Conservation (phyloP, 2,888 invertebrate genomes). For the Leptopilina myrica region DNA sequence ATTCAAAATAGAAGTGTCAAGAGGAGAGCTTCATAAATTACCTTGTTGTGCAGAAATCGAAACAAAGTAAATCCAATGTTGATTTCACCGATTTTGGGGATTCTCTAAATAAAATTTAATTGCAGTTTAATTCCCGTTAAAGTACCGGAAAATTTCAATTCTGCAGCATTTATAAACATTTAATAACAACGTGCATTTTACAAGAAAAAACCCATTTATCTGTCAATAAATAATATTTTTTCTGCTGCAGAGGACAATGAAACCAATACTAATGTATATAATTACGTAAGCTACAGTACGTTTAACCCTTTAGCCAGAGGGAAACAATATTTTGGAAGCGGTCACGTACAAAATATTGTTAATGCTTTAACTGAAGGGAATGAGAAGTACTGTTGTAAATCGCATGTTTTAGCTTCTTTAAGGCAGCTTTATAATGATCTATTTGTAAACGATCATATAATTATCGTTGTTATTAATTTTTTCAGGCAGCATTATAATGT, state of each 20-base stretch:
- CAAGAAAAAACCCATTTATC: not conserved
- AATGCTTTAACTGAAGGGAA: slow-evolving; percentile 1
- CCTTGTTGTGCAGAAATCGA: too few species aligned
- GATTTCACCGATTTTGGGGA: too few species aligned
- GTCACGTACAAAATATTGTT: not conserved
- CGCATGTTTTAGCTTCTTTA: slow-evolving; percentile 19
- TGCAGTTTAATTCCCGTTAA: not conserved
- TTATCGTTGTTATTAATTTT: too few species aligned
- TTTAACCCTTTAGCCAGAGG: not conserved
- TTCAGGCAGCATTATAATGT: slow-evolving; percentile 1
- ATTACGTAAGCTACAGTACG: slow-evolving; percentile 30
- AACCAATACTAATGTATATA: too few species aligned
- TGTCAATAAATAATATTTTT: not conserved
- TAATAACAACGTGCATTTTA: not conserved
- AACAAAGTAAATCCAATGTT: too few species aligned
- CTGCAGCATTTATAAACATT: not conserved
- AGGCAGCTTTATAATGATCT: too few species aligned
- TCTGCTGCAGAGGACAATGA: not conserved
- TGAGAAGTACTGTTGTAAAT: not conserved
- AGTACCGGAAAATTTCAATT: not conserved
- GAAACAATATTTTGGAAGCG: slow-evolving; percentile 14
- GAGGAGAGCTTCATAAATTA: too few species aligned
- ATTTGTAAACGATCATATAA: too few species aligned
- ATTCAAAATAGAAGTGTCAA: too few species aligned
- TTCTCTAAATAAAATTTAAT: too few species aligned